phyloP scores from a whole-genome alignment of 2,797 vertebrate genomes.

The Varecia variegata region DNA sequence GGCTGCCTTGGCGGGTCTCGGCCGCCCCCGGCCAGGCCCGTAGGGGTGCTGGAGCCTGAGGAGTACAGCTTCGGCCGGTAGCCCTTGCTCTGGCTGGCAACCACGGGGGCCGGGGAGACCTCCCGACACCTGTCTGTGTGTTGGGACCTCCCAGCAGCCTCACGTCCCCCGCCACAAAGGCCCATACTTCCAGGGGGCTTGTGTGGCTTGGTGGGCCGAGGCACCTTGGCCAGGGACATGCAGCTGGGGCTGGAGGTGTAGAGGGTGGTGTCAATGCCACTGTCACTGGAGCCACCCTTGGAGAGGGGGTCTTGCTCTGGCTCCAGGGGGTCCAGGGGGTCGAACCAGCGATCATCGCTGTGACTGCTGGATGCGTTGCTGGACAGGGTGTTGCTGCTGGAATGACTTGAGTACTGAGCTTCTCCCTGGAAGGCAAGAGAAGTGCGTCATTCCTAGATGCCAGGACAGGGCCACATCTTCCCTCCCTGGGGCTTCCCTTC shows the following conservation, averaged over 20 bases:
- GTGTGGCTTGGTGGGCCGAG: slow-evolving; percentile 80
- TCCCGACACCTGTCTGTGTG: slow-evolving; percentile 78
- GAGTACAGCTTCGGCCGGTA: slow-evolving; percentile 89
- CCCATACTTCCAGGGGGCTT: slow-evolving; percentile 85
- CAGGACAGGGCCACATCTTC: not conserved
- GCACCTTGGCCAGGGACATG: slow-evolving; percentile 79
- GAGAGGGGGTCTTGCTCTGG: slow-evolving; percentile 87
- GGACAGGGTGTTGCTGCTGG: slow-evolving; percentile 96
- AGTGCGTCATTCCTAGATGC: not conserved
- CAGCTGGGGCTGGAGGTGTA: slow-evolving; percentile 83
- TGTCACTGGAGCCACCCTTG: slow-evolving; percentile 93
- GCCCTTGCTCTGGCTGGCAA: slow-evolving; percentile 86
- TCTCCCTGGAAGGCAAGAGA: slow-evolving; percentile 85
- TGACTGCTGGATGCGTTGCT: slow-evolving; percentile 95
- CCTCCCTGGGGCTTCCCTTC: not conserved
- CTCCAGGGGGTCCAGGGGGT: slow-evolving; percentile 86
- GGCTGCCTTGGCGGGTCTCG: slow-evolving; percentile 63
- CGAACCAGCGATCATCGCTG: slow-evolving; percentile 95
- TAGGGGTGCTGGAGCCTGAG: slow-evolving; percentile 38
- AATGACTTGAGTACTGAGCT: slow-evolving; percentile 93
- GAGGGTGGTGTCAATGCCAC: slow-evolving; percentile 91
- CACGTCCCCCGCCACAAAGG: slow-evolving; percentile 77
- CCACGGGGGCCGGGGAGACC: slow-evolving; percentile 72
- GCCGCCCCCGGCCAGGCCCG: slow-evolving; percentile 23
- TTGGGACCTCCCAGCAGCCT: slow-evolving; percentile 83